Conservation (phyloP, 2,888 invertebrate species). For the Lasioglossum leucozonium region DNA sequence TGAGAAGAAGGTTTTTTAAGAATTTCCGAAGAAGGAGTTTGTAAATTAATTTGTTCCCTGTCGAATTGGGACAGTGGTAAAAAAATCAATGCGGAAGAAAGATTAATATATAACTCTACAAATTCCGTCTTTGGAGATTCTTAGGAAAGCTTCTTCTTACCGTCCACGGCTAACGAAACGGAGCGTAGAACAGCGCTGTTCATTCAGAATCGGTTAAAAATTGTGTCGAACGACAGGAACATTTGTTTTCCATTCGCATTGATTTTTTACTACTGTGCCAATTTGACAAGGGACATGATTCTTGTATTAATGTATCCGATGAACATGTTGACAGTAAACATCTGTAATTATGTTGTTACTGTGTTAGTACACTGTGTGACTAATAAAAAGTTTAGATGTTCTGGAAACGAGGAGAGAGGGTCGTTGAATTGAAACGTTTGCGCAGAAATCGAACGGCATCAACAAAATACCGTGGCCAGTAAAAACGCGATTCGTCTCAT, state of each 20-base stretch:
- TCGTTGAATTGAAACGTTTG: background rate
- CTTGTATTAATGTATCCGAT: background rate
- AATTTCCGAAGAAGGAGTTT: background rate
- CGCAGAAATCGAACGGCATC: background rate
- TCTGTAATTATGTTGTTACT: background rate
- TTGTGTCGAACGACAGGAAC: background rate
- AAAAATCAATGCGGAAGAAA: background rate
- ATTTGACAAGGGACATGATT: background rate
- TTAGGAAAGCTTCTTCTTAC: too few species aligned
- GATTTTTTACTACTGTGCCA: too few species aligned
- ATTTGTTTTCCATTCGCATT: background rate
- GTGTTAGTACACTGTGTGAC: background rate
- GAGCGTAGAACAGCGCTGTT: background rate
- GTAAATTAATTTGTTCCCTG: background rate
- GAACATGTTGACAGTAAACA: background rate
- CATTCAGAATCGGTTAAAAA: background rate
- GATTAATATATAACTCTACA: background rate
- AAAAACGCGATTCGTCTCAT: background rate
- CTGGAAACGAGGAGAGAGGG: background rate
- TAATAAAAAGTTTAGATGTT: too few species aligned
- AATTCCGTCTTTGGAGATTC: background rate
- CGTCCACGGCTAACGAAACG: background rate
- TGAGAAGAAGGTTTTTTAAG: background rate
- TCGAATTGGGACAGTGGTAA: background rate
- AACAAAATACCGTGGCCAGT: background rate